Base-by-base conservation (phyloP, 1,140 invertebrate species). In the Diprion similis region DNA sequence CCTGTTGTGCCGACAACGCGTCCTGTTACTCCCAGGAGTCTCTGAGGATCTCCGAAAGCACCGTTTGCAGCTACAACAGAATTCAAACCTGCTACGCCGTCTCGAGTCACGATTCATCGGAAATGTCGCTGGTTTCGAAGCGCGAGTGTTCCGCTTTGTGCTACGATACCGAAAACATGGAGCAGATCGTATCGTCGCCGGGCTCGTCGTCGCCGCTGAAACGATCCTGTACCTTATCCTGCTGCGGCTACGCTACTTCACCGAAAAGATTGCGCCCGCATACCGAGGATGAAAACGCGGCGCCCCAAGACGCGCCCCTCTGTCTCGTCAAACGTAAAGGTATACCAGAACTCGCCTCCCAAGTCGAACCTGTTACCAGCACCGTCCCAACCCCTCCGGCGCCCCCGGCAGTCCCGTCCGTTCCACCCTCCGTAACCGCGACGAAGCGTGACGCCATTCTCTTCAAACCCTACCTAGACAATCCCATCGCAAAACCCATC, bases 381-480 rank as follows among this genome's bases (percentile, higher is more conserved):
- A 85, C 80, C 18, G 80, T 81, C 84, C 88, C 88, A 81, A 88
- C 85, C 77, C 84, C 86, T 79, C 85, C 85, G 78, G 83, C 84
- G 77, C 85, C 84, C 81, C 84, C 86, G 13, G 15, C 69, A 68
- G 17, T 71, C 73, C 71, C 73, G 24, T 77, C 79, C 71, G 77
- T 73, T n/a, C 69, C 71, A 45, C 18, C 70, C 64, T 78, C 81
- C 73, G 76, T 81, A n/a, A 74, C 80, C 15, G 73, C 82, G 73
- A 48, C 79, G 10, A 88, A 87, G 74, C 84, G 87, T 68, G 85
- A 86, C 75, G 85, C 80, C 83, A 82, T 89, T 80, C 72, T 94
- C 18, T 94, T 94, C 84, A 92, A 93, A 81, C 93, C 92, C 64
- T 93, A 92, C 80, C 83, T 92, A 59, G 88, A 91, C 79, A 91